Evolutionary conservation across 2,797 vertebrate species (phyloP).

Genomic region (Cyprinodon diabolis): DNA sequence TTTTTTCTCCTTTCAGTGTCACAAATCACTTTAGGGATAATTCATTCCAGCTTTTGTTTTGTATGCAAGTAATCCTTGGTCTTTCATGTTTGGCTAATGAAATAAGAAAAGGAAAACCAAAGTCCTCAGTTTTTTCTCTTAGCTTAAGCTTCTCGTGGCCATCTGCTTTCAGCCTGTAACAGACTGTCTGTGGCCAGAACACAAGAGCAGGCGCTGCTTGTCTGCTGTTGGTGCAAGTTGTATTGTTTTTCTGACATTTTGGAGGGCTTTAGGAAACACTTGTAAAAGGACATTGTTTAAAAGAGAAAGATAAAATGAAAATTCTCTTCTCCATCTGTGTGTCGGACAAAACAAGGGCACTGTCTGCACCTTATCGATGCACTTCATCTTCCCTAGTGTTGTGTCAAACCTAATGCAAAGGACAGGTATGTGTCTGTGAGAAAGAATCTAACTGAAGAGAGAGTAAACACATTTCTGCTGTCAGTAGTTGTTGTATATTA

Average conservation of each 20-base stretch:
- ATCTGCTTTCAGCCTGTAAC: slow-evolving; percentile 58
- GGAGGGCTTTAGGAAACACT: slow-evolving; percentile 51
- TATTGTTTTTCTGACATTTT: slow-evolving; percentile 38
- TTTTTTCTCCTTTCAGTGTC: slow-evolving; percentile 24
- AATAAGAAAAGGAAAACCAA: slow-evolving; percentile 37
- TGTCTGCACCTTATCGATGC: slow-evolving; percentile 57
- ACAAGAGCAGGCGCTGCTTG: slow-evolving; percentile 28
- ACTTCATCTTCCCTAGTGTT: slow-evolving; percentile 51
- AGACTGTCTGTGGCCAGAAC: slow-evolving; percentile 26
- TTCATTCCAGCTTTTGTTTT: slow-evolving; percentile 24
- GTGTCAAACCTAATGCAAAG: slow-evolving; percentile 50
- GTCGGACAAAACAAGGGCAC: slow-evolving; percentile 41
- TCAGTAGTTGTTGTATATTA: slow-evolving; percentile 20
- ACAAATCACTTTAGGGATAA: slow-evolving; percentile 43
- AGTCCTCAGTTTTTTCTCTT: slow-evolving; percentile 43
- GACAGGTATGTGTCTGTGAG: slow-evolving; percentile 24
- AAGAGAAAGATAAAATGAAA: slow-evolving; percentile 53
- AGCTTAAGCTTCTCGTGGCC: slow-evolving; percentile 50
- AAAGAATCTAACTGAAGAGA: slow-evolving; percentile 26
- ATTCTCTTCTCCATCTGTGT: slow-evolving; percentile 45
- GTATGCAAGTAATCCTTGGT: slow-evolving; percentile 46
- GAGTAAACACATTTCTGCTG: slow-evolving; percentile 26
- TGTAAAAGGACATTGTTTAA: slow-evolving; percentile 43
- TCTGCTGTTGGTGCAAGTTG: slow-evolving; percentile 46
- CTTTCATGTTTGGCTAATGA: slow-evolving; percentile 23